Base-by-base conservation (phyloP, 2,888 invertebrate species). In the Clanis bilineata region DNA sequence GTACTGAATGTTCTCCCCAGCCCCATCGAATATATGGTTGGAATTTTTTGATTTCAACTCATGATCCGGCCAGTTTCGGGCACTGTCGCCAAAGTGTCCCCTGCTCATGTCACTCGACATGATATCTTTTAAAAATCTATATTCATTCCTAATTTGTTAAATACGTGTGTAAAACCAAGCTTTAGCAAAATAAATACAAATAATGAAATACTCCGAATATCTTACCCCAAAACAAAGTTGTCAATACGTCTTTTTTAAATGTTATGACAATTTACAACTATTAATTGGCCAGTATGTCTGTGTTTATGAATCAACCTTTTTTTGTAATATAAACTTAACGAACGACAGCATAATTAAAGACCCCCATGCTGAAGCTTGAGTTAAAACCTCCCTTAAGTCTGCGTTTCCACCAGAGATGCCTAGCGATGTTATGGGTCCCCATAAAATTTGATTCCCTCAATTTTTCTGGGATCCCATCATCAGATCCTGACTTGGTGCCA, bases 1-100 rank as follows among this genome's bases (percentile, higher is more conserved):
- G 64, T 83, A 89, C 60, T 87, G 85, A 25, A 88, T 71, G 61
- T 91, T 83, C 68, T 92, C 92, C 21, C 92, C 92, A 10, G 92
- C 89, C 1, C 84, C 92, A 58, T 91, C 88, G 64, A 92, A 90
- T 15, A 92, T 72, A 64, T 92, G 92, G 60, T 88, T 83, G 3
- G 85, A 86, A 25, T 72, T 75, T 32, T 32, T 51, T 59, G 71
- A 60, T 43, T 76, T 75, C 57, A 82, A 66, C 36, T 84, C 83
- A 47, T 63, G 73, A 32, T 71, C 68, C 3, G 74, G 59, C 56
- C 63, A 72, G 62, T 81, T 86, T 21, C 84, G 72, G 57, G 84
- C 83, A 69, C 86, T 88, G 68, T 92, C 92, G 38, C 92, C 91
- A 65, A 82, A 85, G 69, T 86, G 78, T 2, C 82, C 80, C 69